phyloP scores from a whole-genome alignment of 2,113 vertebrate genomes.

The Mus spicilegus region DNA sequence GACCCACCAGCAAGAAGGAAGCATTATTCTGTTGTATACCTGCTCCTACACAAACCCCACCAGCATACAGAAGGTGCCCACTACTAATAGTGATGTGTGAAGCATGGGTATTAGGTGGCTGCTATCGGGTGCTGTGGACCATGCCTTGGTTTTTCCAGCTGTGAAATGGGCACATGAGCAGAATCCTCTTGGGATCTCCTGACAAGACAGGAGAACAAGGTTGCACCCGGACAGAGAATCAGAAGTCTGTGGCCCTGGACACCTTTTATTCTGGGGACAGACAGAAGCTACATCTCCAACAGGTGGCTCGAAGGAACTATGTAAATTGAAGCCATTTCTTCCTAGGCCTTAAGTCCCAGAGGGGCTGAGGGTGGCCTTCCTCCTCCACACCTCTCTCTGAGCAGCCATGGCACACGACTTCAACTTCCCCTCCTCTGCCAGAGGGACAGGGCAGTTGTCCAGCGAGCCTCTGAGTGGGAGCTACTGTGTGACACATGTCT shows the following conservation, averaged over 20 bases:
- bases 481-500: fast-evolving
- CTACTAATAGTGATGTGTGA: fast-evolving
- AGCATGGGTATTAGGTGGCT: not conserved
- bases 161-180: not conserved
- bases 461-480: not conserved
- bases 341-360: not conserved
- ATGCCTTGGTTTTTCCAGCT: slow-evolving; percentile 34
- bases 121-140: fast-evolving
- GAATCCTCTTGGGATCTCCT: not conserved
- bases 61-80: not conserved
- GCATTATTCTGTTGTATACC: no score
- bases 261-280: not conserved
- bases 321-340: not conserved
- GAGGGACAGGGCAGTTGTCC: not conserved
- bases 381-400: not conserved
- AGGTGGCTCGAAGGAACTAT: fast-evolving
- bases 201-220: not conserved
- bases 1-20: not conserved
- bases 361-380: not conserved
- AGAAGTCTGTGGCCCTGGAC: not conserved
- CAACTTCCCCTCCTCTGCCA: not conserved
- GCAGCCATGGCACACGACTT: not conserved
- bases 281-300: not conserved
- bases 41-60: not conserved
- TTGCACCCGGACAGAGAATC: not conserved